These are phyloP conservation scores for Stramonita haemastoma DNA, from an alignment of 2,888 invertebrate species.

Conservation along the genomic window DNA sequence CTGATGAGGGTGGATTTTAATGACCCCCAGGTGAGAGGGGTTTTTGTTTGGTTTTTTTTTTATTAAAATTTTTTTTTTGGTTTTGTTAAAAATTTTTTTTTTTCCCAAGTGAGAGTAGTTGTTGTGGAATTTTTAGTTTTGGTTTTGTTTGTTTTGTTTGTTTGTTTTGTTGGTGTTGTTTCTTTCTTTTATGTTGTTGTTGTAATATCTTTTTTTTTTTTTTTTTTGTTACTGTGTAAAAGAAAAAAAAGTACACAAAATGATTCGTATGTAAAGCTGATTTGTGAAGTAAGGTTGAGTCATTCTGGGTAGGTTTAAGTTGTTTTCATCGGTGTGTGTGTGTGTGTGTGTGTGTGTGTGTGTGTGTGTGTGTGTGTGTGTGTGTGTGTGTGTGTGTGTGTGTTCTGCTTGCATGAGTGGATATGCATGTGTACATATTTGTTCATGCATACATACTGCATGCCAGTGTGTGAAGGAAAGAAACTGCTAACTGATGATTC, in stretches of 20 bases:
- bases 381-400: background rate
- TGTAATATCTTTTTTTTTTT: too few relatives aligned
- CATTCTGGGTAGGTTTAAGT: too few relatives aligned
- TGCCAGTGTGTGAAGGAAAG: too few relatives aligned
- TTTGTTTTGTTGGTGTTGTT: background rate
- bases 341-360: conserved; percentile 12
- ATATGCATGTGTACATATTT: too few relatives aligned
- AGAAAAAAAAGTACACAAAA: too few relatives aligned
- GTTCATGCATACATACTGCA: too few relatives aligned
- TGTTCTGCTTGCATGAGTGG: background rate
- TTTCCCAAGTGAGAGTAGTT: conserved; percentile 56
- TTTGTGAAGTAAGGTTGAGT: too few relatives aligned
- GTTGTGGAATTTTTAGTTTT: too few relatives aligned
- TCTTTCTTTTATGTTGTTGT: too few relatives aligned
- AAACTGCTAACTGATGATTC: too few relatives aligned
- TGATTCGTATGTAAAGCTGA: too few relatives aligned
- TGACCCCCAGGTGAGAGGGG: conserved; percentile 74
- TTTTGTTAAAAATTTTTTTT: background rate
- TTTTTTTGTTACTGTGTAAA: too few relatives aligned
- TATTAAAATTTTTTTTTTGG: background rate
- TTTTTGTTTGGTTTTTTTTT: background rate
- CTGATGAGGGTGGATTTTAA: conserved; percentile 84
- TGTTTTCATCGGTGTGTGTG: background rate
- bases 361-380: conserved; percentile 2
- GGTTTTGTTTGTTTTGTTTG: background rate